These are phyloP conservation scores for Podargus strigoides DNA, from an alignment of 2,797 vertebrate genomes.

Conservation along the genomic window DNA sequence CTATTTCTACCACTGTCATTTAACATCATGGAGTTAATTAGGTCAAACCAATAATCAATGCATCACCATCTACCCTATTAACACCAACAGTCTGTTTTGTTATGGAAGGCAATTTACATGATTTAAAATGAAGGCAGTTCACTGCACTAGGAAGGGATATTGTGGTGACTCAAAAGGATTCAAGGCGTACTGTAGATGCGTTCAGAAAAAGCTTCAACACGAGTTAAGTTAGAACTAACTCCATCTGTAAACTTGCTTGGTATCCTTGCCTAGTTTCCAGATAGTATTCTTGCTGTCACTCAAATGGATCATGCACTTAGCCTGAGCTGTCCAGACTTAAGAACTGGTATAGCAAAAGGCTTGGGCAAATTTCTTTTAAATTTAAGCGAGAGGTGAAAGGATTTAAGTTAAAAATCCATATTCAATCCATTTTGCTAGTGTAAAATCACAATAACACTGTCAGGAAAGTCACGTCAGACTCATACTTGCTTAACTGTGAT, in stretches of 20 bases:
- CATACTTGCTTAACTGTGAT: neutral
- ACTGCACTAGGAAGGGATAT: neutral
- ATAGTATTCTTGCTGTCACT: neutral
- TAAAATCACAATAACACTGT: neutral
- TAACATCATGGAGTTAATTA: constrained; percentile 32
- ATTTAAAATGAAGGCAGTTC: neutral
- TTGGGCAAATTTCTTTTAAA: neutral
- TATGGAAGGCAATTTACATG: neutral
- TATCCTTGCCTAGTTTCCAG: neutral
- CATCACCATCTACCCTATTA: neutral
- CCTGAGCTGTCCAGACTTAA: neutral
- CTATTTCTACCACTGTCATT: neutral
- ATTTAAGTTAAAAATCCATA: constrained; percentile 10
- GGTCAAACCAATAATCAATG: constrained; percentile 47
- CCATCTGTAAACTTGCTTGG: neutral
- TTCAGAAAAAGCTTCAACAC: neutral
- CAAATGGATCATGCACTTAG: neutral
- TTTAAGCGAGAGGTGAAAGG: neutral
- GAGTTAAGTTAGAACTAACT: neutral
- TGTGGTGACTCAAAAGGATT: neutral
- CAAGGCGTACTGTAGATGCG: neutral
- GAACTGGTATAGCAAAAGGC: neutral
- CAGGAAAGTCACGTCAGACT: constrained; percentile 5
- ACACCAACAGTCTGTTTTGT: neutral
- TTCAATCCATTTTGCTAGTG: neutral